Evolutionary conservation across 2,797 vertebrate species (phyloP).

Genomic region (Bryconaethiops microstoma): DNA sequence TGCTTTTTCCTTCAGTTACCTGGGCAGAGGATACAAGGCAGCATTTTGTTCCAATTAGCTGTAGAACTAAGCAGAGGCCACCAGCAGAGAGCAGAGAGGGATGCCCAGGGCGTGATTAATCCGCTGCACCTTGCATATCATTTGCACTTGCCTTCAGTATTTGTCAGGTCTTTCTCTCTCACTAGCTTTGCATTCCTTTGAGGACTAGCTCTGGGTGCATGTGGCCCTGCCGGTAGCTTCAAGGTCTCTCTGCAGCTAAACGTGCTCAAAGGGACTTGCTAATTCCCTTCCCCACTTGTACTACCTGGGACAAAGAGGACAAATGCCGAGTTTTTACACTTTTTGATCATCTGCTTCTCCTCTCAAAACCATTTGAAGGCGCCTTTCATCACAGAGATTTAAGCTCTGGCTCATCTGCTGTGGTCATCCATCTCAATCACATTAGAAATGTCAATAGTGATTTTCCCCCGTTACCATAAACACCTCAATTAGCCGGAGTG

Average conservation of each 20-base stretch:
- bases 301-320: slow-evolving; percentile 18
- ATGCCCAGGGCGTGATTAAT: slow-evolving; percentile 68
- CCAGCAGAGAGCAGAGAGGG: slow-evolving; percentile 56
- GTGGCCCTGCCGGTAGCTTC: slow-evolving; percentile 27
- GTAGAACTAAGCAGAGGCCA: slow-evolving; percentile 61
- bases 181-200: slow-evolving; percentile 35
- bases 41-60: slow-evolving; percentile 77
- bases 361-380: slow-evolving; percentile 19
- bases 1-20: slow-evolving; percentile 65
- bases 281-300: slow-evolving; percentile 39
- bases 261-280: slow-evolving; percentile 38
- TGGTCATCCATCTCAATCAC: slow-evolving; percentile 70
- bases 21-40: slow-evolving; percentile 65
- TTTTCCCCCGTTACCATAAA: slow-evolving; percentile 68
- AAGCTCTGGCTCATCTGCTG: slow-evolving; percentile 27
- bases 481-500: slow-evolving; percentile 67
- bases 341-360: slow-evolving; percentile 5
- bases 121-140: slow-evolving; percentile 58
- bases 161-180: slow-evolving; percentile 26
- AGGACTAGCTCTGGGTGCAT: slow-evolving; percentile 13
- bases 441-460: slow-evolving; percentile 74
- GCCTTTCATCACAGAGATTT: slow-evolving; percentile 38
- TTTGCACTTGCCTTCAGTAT: slow-evolving; percentile 60
- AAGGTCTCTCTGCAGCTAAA: slow-evolving; percentile 30
- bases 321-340: background rate